These are phyloP conservation scores for Apostichopus californicus DNA, from an alignment of 35 echinoderm and acorn worm species.

Conservation along the genomic window DNA sequence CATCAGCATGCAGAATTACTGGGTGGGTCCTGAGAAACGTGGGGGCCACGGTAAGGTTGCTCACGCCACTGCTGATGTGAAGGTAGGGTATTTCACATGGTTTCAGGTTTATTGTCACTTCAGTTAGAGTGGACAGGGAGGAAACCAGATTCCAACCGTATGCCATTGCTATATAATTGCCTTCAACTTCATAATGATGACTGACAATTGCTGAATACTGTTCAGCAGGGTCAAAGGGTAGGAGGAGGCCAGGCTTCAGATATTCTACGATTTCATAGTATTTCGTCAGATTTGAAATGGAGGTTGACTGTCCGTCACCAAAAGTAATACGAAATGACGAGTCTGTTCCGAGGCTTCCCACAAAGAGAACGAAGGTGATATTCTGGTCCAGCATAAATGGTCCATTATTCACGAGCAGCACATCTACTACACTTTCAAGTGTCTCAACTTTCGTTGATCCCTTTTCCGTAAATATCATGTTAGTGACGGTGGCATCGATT, in stretches of 20 bases:
- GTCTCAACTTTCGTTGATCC: background rate
- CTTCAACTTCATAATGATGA: conserved; percentile 57
- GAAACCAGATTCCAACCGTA: conserved; percentile 62
- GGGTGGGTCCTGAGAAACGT: conserved; percentile 52
- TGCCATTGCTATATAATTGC: conserved; percentile 51
- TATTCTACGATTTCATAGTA: conserved; percentile 21
- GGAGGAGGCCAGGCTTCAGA: conserved; percentile 53
- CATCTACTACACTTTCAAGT: conserved; percentile 59
- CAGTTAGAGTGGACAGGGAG: conserved; percentile 18
- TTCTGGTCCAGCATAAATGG: conserved; percentile 50
- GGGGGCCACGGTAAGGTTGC: conserved; percentile 23
- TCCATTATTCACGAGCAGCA: conserved; percentile 84
- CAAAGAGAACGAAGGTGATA: conserved; percentile 78
- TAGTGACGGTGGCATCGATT: conserved; percentile 24
- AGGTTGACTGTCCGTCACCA: conserved; percentile 63
- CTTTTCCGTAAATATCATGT: conserved; percentile 2
- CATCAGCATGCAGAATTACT: conserved; percentile 45
- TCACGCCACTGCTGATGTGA: conserved; percentile 65
- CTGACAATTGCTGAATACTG: conserved; percentile 55
- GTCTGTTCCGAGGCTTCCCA: conserved; percentile 55
- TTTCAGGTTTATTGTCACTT: conserved; percentile 56
- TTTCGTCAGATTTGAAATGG: conserved; percentile 27
- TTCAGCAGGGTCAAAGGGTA: conserved; percentile 72
- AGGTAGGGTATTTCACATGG: conserved; percentile 68
- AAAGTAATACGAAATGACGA: conserved; percentile 53